Percentiles rank a stretch among this genome's conserved stretches.
Conservation (phyloP, 2,113 vertebrate genomes). For the Hemiprocne comata region DNA sequence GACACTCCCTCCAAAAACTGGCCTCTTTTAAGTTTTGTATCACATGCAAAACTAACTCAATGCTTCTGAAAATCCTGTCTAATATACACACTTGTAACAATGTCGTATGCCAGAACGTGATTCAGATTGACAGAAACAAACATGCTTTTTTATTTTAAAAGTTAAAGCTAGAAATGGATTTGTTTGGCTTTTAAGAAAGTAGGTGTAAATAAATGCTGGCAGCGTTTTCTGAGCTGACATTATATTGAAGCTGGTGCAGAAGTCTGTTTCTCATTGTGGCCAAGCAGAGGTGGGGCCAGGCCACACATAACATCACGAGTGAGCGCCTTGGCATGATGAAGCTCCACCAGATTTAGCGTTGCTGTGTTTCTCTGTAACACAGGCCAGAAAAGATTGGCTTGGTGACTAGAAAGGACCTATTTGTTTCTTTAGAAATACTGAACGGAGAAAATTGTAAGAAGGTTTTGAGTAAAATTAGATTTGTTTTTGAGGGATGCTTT, state of each 20-base stretch:
- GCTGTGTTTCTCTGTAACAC: background rate
- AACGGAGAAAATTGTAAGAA: background rate
- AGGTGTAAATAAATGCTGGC: background rate
- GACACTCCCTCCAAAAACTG: background rate
- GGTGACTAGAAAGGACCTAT: background rate
- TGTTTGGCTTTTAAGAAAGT: background rate
- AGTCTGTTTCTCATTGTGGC: background rate
- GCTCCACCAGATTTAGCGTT: background rate
- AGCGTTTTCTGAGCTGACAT: background rate
- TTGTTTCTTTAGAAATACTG: background rate
- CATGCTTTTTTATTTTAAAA: background rate
- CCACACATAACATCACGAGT: rapidly evolving
- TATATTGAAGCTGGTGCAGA: background rate
- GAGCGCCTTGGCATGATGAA: background rate
- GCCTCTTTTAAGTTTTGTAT: background rate
- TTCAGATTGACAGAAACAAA: background rate
- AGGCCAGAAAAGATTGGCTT: background rate
- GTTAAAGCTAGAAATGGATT: background rate
- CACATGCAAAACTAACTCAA: background rate
- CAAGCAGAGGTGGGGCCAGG: background rate
- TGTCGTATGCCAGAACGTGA: rapidly evolving
- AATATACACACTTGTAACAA: background rate
- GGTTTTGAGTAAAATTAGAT: background rate
- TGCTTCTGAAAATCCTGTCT: background rate
- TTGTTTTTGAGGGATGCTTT: background rate